Base-by-base conservation (phyloP, 2,888 invertebrate genomes). In the Siphonodentalium dalli region DNA sequence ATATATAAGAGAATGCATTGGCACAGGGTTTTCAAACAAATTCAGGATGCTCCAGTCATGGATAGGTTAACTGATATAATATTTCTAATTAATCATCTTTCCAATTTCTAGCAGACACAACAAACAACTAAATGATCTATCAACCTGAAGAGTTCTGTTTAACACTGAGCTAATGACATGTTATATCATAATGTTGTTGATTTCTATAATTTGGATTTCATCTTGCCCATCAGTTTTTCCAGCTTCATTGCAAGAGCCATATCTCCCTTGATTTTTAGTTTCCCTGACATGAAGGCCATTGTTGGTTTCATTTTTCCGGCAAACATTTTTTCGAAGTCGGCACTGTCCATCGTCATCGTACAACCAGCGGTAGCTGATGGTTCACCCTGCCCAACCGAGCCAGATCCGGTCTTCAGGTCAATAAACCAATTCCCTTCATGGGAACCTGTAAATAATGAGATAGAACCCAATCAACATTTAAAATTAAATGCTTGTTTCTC, bases 271-370 rank as follows among this genome's bases (percentile, higher is more conserved):
- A 98, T 92, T 84, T 95, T 96, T 68, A 98, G 84, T 83, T 95
- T 96, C 45, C 97, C 97, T 77, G 89, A 89, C 94, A 98, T 95
- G 82, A 94, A 96, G 0, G 98, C 97, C 2, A 89, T 87, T 0
- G 95, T 89, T 2, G 98, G 90, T 77, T 93, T 95, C 66, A 96
- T 75, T 84, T 94, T 91, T 31, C 92, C 92, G 86, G 79, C 66
- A 63, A 84, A 84, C 78, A 85, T 82, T 56, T 82, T 81, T 2
- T 75, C 69, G 65, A 86, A 85, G 64, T 84, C 80, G n/a, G 71
- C 78, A 24, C 80, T 76, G 69, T 90, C 90, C 90, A 96, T 91
- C 0, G 89, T 89, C 45, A 97, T 86, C 0, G 88, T 90, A 1
- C 92, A 92, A 79, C 96, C 93, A 11, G 88, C 81, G 5, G 73